A percentile compares a stretch with the other conserved stretches of the same genome.
These are phyloP conservation scores for Natrix natrix DNA, from an alignment of 2,797 vertebrate species.

Conservation along the genomic window DNA sequence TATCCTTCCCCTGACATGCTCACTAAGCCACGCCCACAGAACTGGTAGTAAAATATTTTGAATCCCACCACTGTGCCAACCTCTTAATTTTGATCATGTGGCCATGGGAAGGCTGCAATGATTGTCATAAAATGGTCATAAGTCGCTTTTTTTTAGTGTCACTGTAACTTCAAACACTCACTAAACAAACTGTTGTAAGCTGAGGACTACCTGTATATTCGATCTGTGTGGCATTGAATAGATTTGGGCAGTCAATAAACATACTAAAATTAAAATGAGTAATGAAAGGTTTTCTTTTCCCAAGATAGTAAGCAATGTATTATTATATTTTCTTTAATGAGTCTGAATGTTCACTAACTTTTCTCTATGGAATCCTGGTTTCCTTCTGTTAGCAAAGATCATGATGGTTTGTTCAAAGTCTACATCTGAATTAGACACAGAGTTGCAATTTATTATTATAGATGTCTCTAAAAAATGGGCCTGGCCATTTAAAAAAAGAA, in stretches of 20 bases:
- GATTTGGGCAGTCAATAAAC: background rate
- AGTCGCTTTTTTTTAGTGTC: background rate
- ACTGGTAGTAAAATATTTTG: no score
- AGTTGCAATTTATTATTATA: conserved; percentile 45
- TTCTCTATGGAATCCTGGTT: background rate
- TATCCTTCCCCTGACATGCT: no score
- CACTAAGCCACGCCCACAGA: no score
- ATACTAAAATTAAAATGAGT: background rate
- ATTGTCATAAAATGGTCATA: background rate
- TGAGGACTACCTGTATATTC: background rate
- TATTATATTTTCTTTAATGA: conserved; percentile 38
- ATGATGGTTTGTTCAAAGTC: background rate
- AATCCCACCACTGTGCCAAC: background rate
- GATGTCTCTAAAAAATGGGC: conserved; percentile 43
- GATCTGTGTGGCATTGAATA: background rate
- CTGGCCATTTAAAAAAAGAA: conserved; percentile 34
- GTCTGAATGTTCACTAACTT: background rate
- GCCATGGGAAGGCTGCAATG: background rate
- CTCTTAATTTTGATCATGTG: background rate
- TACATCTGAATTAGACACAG: conserved; percentile 14
- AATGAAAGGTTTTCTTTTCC: background rate
- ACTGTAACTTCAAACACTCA: background rate
- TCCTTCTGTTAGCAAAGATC: conserved; percentile 34
- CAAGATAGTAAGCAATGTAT: background rate
- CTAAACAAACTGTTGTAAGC: background rate